These are phyloP conservation scores for Mungos mungo DNA, from an alignment of 2,113 vertebrate genomes.

Conservation along the genomic window DNA sequence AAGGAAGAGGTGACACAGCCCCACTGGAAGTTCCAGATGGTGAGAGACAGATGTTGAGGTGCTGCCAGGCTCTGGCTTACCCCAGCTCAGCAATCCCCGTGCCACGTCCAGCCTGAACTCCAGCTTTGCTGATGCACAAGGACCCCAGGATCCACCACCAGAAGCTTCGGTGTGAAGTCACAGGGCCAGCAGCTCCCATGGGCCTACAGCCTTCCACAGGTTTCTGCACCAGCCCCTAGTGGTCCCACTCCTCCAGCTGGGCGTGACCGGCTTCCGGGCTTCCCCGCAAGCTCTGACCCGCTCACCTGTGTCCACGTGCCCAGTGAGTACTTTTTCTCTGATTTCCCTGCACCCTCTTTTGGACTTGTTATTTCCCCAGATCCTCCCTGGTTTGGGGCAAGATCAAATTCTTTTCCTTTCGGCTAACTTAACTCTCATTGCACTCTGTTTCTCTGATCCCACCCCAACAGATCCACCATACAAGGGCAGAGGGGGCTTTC, in stretches of 20 bases:
- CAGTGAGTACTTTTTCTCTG: not conserved
- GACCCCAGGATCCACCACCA: not conserved
- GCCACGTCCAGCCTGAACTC: not conserved
- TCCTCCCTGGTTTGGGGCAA: not conserved
- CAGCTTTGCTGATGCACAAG: not conserved
- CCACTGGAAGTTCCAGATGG: fast-evolving
- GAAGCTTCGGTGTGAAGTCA: not conserved
- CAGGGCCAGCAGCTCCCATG: not conserved
- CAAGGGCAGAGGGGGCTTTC: not conserved
- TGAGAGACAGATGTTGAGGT: not conserved
- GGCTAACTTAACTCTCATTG: not conserved
- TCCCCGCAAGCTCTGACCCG: not conserved
- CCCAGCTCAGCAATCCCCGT: not conserved
- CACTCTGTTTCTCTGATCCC: not conserved
- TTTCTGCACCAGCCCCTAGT: not conserved
- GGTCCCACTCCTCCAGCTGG: not conserved
- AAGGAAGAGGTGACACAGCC: not conserved
- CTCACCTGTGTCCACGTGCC: not conserved
- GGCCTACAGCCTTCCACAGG: not conserved
- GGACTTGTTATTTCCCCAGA: not conserved
- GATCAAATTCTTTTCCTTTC: not conserved
- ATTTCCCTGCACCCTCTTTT: not conserved
- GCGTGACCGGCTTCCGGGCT: not conserved
- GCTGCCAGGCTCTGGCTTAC: not conserved
- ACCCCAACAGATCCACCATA: not conserved